A percentile compares a stretch with the other conserved stretches of the same genome.
Evolutionary conservation across 1,140 invertebrate genomes (phyloP).

Genomic region (Dendrolimus punctatus): DNA sequence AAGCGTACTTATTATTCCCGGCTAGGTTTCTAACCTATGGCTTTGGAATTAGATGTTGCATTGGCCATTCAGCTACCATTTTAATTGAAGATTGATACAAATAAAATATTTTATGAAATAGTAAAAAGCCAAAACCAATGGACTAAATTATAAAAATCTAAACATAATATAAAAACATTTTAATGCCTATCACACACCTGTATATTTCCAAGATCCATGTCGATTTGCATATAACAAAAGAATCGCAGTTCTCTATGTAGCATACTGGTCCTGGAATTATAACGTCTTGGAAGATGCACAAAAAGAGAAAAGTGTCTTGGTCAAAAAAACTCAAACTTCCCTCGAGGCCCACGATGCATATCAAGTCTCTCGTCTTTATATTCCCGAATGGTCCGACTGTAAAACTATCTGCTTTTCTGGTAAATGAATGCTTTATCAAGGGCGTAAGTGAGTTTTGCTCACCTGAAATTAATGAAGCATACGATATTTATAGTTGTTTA

Average conservation of each 20-base stretch:
- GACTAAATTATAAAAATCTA: no score
- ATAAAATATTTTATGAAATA: no score
- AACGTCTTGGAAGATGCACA: slow-evolving; percentile 80
- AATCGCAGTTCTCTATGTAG: slow-evolving; percentile 85
- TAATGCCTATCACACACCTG: slow-evolving; percentile 72
- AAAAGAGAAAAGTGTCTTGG: slow-evolving; percentile 88
- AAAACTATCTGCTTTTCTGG: slow-evolving; percentile 77
- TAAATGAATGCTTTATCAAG: slow-evolving; percentile 79
- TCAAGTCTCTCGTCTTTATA: slow-evolving; percentile 83
- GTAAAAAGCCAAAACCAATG: no score
- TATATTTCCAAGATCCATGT: slow-evolving; percentile 85
- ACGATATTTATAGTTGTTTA: no score
- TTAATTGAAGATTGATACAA: no score
- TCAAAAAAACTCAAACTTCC: slow-evolving; percentile 89
- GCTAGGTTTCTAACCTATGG: no score
- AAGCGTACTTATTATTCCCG: no score
- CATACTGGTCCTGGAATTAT: slow-evolving; percentile 84
- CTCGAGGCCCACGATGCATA: slow-evolving; percentile 90
- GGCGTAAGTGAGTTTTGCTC: slow-evolving; percentile 75
- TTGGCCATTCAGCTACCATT: no score
- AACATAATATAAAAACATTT: no score
- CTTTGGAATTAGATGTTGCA: no score
- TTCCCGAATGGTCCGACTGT: slow-evolving; percentile 88
- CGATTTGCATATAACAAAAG: slow-evolving; percentile 84
- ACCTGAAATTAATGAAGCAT: slow-evolving; percentile 52